Base-by-base conservation (phyloP, 92 coral and sea anemone genomes). In the Porites cylindrica region DNA sequence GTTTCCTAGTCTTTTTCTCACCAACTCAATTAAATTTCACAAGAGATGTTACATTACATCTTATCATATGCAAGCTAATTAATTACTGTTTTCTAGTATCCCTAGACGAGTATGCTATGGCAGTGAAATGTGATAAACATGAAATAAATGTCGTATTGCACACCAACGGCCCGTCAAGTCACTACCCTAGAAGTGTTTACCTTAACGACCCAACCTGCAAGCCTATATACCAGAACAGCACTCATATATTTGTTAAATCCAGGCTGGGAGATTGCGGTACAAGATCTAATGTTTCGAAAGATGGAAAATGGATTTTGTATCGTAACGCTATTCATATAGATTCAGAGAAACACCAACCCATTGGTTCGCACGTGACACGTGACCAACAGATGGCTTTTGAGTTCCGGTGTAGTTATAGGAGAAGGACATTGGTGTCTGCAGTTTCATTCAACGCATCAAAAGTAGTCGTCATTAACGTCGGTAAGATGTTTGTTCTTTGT, bases 401-500 rank as follows among this genome's bases (percentile, higher is more conserved):
- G 10, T 82, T 95, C 85, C 85, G 91, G 76, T 95, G 98, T 23
- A 88, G 93, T 53, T 95, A 90, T 76, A 86, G 86, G 54, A 95
- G 88, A 59, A 82, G 59, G 43, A 82, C 74, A 6, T 89, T 93
- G 47, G 47, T 95, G 32, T 93, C 94, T 11, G 14, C 68, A 11
- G 20, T 83, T 16, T 72, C 72, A 50, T 73, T 83, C 72, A 14
- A 63, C n/a, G 24, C 80, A 10, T 62, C 87, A 1, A 63, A 73
- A 52, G 10, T 43, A 9, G 23, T 62, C 11, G 53, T 74, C 50
- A 51, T 83, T 64, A 73, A 72, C 17, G 74, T 65, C 7, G 52
- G 87, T 83, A 52, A 74, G 87, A 14, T 10, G 13, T 9, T 14
- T 2, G 0, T 56, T 56, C 2, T 10, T 10, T 10, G 47, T 4